These are phyloP conservation scores for Stegodyphus mimosarum DNA, from an alignment of 1,140 invertebrate species.

Conservation along the genomic window DNA sequence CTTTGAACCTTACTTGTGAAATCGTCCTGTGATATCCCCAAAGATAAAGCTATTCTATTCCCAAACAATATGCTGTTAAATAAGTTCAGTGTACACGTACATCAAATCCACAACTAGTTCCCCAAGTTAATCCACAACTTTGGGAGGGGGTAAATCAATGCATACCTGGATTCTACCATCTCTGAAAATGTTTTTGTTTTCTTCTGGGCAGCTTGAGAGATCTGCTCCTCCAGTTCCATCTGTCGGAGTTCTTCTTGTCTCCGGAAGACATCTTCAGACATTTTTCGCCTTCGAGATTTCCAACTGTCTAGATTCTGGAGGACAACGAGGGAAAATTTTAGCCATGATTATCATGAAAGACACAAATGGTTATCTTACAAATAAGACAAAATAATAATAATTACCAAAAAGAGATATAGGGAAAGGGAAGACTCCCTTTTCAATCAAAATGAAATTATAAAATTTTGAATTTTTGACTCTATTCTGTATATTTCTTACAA, in stretches of 20 bases:
- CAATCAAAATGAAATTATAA: too few relatives aligned
- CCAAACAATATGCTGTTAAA: too few relatives aligned
- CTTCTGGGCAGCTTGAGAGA: slow-evolving; percentile 1
- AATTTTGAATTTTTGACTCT: too few relatives aligned
- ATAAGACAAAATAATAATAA: neutral
- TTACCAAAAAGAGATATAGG: too few relatives aligned
- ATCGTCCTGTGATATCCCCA: too few relatives aligned
- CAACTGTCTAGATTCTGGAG: slow-evolving; percentile 89
- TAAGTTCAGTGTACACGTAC: too few relatives aligned
- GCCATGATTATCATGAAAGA: neutral
- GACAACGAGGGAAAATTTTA: slow-evolving; percentile 34
- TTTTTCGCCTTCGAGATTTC: slow-evolving; percentile 89
- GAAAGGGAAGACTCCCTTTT: too few relatives aligned
- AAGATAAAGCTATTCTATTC: too few relatives aligned
- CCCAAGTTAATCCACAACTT: too few relatives aligned
- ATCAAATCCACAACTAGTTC: too few relatives aligned
- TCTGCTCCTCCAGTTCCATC: slow-evolving; percentile 73
- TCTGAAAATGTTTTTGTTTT: slow-evolving; percentile 91
- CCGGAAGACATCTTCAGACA: slow-evolving; percentile 89
- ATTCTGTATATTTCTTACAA: too few relatives aligned
- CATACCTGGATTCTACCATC: slow-evolving; percentile 77
- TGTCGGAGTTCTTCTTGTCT: slow-evolving; percentile 88
- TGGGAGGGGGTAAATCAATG: neutral
- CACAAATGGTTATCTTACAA: neutral
- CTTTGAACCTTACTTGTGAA: too few relatives aligned